phyloP scores from a whole-genome alignment of 2,113 vertebrate species.

The Pelecanoides urinatrix region DNA sequence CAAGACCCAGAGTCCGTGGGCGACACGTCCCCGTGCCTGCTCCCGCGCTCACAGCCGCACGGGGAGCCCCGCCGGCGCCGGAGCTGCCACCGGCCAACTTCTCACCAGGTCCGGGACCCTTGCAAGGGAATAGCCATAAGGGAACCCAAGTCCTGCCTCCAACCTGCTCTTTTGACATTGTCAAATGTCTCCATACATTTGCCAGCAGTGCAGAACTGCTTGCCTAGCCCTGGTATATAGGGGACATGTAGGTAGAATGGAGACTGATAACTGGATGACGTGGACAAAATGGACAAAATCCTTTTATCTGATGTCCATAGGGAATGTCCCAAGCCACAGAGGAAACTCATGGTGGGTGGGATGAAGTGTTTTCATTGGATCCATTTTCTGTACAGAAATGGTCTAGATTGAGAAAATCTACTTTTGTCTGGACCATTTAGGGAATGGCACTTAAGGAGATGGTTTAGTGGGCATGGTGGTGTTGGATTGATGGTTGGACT shows the following conservation, averaged over 20 bases:
- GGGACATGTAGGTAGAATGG: neutral
- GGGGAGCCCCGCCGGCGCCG: fast-evolving
- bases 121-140: neutral
- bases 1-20: neutral
- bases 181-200: fast-evolving
- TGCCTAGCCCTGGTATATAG: fast-evolving
- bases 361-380: neutral
- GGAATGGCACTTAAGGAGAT: too few species aligned
- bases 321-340: neutral
- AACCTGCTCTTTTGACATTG: neutral
- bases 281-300: neutral
- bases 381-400: neutral
- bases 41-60: fast-evolving
- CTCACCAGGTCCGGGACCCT: fast-evolving
- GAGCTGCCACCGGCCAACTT: neutral
- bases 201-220: neutral
- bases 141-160: neutral
- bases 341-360: neutral
- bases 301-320: neutral
- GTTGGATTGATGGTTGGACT: too few species aligned
- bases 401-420: neutral
- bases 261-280: neutral
- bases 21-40: fast-evolving
- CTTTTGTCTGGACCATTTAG: neutral
- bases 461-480: too few species aligned